Percentiles rank a stretch among this genome's conserved stretches.
These are phyloP conservation scores for Phortica okadai DNA, from an alignment of 2,888 invertebrate species.

Conservation along the genomic window DNA sequence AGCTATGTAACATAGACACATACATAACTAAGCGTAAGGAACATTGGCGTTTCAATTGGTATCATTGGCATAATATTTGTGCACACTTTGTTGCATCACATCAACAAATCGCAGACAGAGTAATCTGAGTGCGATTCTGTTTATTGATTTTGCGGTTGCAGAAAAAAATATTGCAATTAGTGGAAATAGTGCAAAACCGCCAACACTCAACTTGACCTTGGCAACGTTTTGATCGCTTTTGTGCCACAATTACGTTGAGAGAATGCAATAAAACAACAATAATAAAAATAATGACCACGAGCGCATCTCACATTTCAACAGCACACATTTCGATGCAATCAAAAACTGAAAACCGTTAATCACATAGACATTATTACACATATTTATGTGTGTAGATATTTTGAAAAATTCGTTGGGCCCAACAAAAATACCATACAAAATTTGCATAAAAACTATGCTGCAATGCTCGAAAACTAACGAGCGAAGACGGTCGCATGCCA, in stretches of 20 bases:
- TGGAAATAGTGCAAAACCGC: background rate
- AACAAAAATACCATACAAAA: no score
- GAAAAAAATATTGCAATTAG: background rate
- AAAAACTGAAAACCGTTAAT: background rate
- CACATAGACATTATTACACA: background rate
- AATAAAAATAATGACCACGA: no score
- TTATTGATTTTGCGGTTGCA: background rate
- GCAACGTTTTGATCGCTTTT: background rate
- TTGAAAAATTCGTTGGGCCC: no score
- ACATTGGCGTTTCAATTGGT: no score
- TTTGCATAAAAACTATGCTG: background rate
- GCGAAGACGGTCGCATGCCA: background rate
- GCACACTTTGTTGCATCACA: background rate
- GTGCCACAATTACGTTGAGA: background rate
- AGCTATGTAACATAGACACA: no score
- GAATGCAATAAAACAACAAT: background rate
- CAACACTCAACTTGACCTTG: constrained; percentile 25
- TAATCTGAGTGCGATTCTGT: background rate
- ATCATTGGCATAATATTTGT: no score
- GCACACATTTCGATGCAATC: background rate
- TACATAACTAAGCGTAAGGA: no score
- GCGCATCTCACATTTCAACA: no score
- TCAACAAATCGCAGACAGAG: constrained; percentile 3
- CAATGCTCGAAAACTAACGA: background rate
- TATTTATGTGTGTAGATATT: background rate